These are phyloP conservation scores for Streptopelia turtur DNA, from an alignment of 2,797 vertebrate species.

Conservation along the genomic window DNA sequence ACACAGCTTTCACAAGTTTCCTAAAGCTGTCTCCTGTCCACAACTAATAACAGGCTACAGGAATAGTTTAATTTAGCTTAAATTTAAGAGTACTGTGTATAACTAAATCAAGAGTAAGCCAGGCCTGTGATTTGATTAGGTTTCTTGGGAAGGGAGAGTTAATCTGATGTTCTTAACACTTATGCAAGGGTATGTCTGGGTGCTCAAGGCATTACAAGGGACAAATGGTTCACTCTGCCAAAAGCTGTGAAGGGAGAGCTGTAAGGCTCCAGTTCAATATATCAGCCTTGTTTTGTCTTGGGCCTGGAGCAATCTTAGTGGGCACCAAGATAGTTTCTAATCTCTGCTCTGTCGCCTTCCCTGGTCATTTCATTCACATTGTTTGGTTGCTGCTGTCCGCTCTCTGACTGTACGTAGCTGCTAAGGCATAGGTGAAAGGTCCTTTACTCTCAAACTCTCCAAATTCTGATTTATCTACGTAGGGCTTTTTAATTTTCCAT, in stretches of 20 bases:
- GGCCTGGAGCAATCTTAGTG: background rate
- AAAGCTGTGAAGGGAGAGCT: background rate
- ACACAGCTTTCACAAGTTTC: background rate
- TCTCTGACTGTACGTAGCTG: background rate
- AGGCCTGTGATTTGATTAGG: background rate
- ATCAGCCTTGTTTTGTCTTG: constrained; percentile 37
- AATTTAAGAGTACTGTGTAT: background rate
- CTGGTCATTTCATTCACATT: background rate
- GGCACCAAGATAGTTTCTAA: background rate
- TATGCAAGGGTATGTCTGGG: background rate
- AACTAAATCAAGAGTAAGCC: background rate
- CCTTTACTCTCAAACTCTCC: background rate
- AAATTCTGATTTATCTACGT: background rate
- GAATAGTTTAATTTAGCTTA: background rate
- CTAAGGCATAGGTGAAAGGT: background rate
- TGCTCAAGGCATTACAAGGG: background rate
- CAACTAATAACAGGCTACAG: background rate
- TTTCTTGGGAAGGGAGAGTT: background rate
- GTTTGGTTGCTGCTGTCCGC: background rate
- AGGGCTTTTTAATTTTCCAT: background rate
- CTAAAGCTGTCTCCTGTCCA: background rate
- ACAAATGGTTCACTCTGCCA: background rate
- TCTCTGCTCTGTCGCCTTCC: background rate
- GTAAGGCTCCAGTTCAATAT: background rate
- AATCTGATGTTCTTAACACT: background rate